Base-by-base conservation (phyloP, 2,888 invertebrate species). In the Cynaeus angustus region DNA sequence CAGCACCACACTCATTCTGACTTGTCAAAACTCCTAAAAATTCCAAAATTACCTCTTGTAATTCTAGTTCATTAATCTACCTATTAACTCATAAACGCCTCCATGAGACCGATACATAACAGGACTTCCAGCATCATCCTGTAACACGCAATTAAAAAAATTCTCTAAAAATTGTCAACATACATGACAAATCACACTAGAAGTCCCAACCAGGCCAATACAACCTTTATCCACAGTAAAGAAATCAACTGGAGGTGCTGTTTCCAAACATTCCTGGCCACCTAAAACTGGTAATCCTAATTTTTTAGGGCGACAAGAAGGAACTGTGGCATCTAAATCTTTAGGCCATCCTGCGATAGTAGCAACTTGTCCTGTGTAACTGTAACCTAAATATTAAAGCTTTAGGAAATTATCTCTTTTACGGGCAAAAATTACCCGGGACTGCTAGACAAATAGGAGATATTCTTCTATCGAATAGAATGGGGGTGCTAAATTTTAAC, bases 371-470 rank as follows among this genome's bases (percentile, higher is more conserved):
- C 86, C 88, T 70, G 87, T 74, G 80, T 87, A 84, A 58, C 81
- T 79, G 46, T 85, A 85, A 75, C 86, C 83, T 87, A 75, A 14
- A 84, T 21, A 8, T 41, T 10, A 10, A 21, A 26, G 1, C 4
- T 33, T 6, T 33, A 9, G 2, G n/a, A 33, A 30, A 45, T 45
- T 1, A 1, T 48, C 21, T 48, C 21, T 14, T 26, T 16, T 3
- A n/a, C n/a, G n/a, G n/a, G n/a, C n/a, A n/a, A n/a, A n/a, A 48
- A 6, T 43, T 26, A 86, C 87, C 86, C 62, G 87, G 84, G 66
- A 85, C 81, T 1, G 90, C 88, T 73, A 92, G 78, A 72, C 89
- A 89, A 59, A 91, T 87, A 0, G 91, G 90, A 0, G 86, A 83
- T 48, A 91, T 86, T 26, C 86, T 83, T 67, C 82, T 85, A 71